A percentile compares a stretch with the other conserved stretches of the same genome.
phyloP scores from a whole-genome alignment of 2,113 vertebrate genomes.

The Sturnira hondurensis region DNA sequence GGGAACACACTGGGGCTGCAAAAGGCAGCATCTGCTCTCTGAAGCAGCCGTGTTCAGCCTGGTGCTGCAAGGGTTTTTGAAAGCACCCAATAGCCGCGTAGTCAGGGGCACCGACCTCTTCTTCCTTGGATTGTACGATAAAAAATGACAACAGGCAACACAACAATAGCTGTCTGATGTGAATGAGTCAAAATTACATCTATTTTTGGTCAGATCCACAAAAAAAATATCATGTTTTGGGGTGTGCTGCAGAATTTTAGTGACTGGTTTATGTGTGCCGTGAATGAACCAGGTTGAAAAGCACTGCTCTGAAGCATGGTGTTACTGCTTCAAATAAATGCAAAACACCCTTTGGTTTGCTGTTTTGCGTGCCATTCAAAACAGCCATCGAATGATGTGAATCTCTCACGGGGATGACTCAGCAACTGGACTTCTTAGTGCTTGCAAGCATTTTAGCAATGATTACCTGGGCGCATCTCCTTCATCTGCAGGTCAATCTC shows the following conservation, averaged over 20 bases:
- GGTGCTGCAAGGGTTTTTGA: background rate
- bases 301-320: background rate
- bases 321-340: background rate
- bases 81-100: background rate
- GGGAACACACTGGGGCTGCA: background rate
- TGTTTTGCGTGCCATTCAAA: too few relatives aligned
- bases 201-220: background rate
- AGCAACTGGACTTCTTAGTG: constrained; percentile 41
- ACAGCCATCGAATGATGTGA: background rate
- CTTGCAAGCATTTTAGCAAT: constrained; percentile 44
- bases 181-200: background rate
- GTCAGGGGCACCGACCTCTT: background rate
- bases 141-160: background rate
- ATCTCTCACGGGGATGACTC: constrained; percentile 42
- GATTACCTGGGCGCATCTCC: constrained; percentile 23
- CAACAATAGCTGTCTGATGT: background rate
- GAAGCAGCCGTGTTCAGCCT: background rate
- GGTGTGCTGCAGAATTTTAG: background rate
- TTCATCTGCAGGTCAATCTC: constrained; percentile 49
- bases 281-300: background rate
- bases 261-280: background rate
- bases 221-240: background rate
- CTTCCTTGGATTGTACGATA: background rate
- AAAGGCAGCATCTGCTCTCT: background rate
- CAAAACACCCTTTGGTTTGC: background rate